Conservation (phyloP, 2,797 vertebrate genomes). For the Acrocephalus scirpaceus region DNA sequence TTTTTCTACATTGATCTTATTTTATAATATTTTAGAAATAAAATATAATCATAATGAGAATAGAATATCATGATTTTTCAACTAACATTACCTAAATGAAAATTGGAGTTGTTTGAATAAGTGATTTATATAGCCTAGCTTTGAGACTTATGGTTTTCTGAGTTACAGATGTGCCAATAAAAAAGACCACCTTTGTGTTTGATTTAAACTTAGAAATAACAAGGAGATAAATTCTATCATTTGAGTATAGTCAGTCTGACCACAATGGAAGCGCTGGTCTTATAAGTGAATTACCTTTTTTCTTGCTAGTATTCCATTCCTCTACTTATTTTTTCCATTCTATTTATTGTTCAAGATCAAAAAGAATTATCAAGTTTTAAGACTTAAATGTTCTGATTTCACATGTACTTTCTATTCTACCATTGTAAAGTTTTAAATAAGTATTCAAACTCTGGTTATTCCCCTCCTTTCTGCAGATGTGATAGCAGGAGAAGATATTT, state of each 20-base stretch:
- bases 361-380: background rate
- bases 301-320: background rate
- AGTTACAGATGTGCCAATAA: background rate
- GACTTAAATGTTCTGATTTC: background rate
- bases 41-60: background rate
- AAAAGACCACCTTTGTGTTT: background rate
- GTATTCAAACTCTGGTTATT: background rate
- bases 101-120: background rate
- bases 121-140: background rate
- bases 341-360: background rate
- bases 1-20: background rate
- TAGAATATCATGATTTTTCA: background rate
- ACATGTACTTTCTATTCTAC: background rate
- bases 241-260: background rate
- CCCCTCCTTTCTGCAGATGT: background rate
- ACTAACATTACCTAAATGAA: background rate
- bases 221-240: background rate
- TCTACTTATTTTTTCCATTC: background rate
- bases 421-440: background rate
- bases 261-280: background rate
- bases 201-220: background rate
- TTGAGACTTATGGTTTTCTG: background rate
- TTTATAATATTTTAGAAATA: background rate
- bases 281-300: background rate
- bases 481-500: background rate